Percentiles rank a stretch among this genome's conserved stretches.
phyloP scores from a whole-genome alignment of 2,113 vertebrate genomes.

The Corvus moneduloides region DNA sequence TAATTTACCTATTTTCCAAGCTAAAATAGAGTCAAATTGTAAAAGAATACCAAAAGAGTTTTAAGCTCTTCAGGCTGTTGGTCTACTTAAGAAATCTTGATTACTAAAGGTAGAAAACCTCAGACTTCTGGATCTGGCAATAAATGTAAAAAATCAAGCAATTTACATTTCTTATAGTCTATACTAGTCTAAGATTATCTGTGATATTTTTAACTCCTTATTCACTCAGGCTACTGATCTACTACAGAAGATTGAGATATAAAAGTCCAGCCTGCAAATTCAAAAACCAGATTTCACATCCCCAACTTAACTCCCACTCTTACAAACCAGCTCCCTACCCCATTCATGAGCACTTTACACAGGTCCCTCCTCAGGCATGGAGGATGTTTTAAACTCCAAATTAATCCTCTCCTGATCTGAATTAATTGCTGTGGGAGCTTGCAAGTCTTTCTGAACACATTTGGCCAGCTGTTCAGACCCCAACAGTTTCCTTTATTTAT shows the following conservation, averaged over 20 bases:
- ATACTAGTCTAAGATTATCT: neutral
- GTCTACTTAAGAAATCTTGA: neutral
- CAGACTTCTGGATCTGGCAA: neutral
- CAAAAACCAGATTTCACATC: neutral
- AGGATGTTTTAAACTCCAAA: neutral
- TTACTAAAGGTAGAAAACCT: neutral
- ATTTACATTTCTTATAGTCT: neutral
- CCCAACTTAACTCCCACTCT: neutral
- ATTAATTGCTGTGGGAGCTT: neutral
- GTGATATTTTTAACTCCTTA: neutral
- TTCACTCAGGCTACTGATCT: neutral
- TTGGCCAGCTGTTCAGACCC: neutral
- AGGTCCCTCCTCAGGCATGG: neutral
- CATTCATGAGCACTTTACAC: neutral
- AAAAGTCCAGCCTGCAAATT: neutral
- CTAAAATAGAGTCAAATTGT: neutral
- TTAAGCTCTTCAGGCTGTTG: neutral
- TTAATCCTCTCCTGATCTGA: neutral
- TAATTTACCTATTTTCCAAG: neutral
- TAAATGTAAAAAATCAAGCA: neutral
- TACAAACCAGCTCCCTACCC: neutral
- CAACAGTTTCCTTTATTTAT: neutral
- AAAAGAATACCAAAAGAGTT: neutral
- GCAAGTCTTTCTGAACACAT: neutral
- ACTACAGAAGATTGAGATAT: neutral